phyloP scores from a whole-genome alignment of 2,888 invertebrate genomes.

The Trissolcus brochymenae region DNA sequence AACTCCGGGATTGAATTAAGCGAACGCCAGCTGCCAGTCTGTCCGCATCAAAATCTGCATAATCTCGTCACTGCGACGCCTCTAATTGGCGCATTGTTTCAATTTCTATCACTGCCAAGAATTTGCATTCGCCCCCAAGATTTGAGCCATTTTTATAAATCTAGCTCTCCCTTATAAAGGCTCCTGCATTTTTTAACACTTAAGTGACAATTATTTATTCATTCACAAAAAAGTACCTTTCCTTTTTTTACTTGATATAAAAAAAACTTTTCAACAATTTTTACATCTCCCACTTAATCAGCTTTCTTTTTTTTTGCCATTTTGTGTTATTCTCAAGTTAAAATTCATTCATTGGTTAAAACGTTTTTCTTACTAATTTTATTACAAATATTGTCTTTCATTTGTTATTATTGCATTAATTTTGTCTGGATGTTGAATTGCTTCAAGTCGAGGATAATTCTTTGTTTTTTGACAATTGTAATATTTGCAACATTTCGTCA shows the following conservation, averaged over 20 bases:
- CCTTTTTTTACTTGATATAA: background rate
- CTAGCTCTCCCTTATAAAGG: too few relatives aligned
- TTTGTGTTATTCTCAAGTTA: too few relatives aligned
- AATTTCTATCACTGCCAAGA: conserved; percentile 71
- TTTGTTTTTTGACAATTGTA: conserved; percentile 1
- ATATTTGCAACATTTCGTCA: conserved; percentile 37
- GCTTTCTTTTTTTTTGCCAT: too few relatives aligned
- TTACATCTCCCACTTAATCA: too few relatives aligned
- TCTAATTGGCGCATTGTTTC: conserved; percentile 76
- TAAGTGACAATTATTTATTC: conserved; percentile 23
- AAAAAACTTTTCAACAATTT: too few relatives aligned
- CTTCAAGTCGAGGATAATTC: too few relatives aligned
- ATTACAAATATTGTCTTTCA: too few relatives aligned
- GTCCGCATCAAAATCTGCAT: conserved; percentile 71
- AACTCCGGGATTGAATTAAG: conserved; percentile 75
- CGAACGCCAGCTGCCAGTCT: conserved; percentile 72
- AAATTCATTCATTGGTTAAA: too few relatives aligned
- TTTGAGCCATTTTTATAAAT: too few relatives aligned
- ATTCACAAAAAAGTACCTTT: background rate
- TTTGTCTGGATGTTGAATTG: too few relatives aligned
- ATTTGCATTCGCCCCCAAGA: conserved; percentile 65
- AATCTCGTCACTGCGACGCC: conserved; percentile 75
- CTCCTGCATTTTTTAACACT: conserved; percentile 1
- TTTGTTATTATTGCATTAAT: too few relatives aligned
- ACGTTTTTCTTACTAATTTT: too few relatives aligned